phyloP scores from a whole-genome alignment of 2,888 invertebrate genomes.

The Cetonia aurata region DNA sequence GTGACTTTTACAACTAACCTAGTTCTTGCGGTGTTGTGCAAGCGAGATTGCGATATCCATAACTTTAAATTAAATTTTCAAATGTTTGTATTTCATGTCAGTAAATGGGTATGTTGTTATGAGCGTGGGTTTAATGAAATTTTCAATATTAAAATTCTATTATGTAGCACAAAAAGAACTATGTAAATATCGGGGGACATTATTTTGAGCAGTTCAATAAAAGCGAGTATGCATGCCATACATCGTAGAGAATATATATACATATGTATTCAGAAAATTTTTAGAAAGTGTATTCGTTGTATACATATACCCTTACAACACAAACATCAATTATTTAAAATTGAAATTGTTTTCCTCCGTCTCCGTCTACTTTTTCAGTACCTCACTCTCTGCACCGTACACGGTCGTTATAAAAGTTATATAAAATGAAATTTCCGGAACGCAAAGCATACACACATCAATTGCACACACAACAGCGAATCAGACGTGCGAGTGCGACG shows the following conservation, averaged over 20 bases:
- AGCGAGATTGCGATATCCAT: too few relatives aligned
- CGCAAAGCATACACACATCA: slow-evolving; percentile 60
- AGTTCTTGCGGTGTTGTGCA: too few relatives aligned
- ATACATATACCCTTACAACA: slow-evolving; percentile 25
- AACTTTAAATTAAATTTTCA: too few relatives aligned
- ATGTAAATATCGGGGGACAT: neutral
- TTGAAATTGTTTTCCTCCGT: slow-evolving; percentile 41
- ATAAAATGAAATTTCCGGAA: slow-evolving; percentile 67
- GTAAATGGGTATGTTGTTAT: too few relatives aligned
- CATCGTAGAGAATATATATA: neutral
- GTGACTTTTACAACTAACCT: too few relatives aligned
- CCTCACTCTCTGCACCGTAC: slow-evolving; percentile 36
- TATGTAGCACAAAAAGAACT: too few relatives aligned
- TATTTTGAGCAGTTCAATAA: slow-evolving; percentile 11
- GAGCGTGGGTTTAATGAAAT: too few relatives aligned
- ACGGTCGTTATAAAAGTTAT: slow-evolving; percentile 65
- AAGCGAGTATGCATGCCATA: neutral
- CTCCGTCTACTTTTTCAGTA: slow-evolving; percentile 22
- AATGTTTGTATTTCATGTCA: too few relatives aligned
- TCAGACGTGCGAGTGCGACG: slow-evolving; percentile 55
- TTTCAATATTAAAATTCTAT: too few relatives aligned
- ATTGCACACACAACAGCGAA: slow-evolving; percentile 2
- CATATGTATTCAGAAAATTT: slow-evolving; percentile 28
- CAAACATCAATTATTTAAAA: slow-evolving; percentile 45
- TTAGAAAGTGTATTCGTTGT: slow-evolving; percentile 26